Evolutionary conservation across 1,140 invertebrate genomes (phyloP).

Genomic region (Sitophilus oryzae): DNA sequence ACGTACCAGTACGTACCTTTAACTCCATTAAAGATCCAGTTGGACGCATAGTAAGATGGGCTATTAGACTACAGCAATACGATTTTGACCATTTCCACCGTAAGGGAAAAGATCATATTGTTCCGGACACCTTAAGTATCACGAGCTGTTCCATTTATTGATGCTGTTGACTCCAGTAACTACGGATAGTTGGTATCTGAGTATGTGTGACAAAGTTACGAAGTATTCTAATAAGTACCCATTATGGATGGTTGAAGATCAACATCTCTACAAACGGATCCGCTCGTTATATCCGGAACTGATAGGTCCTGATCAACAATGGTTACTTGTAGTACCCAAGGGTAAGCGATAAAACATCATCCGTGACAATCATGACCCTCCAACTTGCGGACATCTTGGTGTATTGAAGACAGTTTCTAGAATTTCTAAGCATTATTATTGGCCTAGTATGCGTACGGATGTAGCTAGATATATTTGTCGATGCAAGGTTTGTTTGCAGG

Average conservation of each 20-base stretch:
- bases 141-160: too few relatives aligned
- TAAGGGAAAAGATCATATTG: too few relatives aligned
- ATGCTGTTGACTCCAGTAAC: too few relatives aligned
- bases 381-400: conserved; percentile 21
- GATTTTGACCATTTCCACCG: too few relatives aligned
- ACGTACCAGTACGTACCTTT: too few relatives aligned
- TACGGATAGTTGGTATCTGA: conserved; percentile 14
- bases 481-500: conserved; percentile 2
- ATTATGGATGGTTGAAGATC: conserved; percentile 4
- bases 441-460: conserved; percentile 15
- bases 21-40: too few relatives aligned
- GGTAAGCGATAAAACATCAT: conserved; percentile 1
- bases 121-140: too few relatives aligned
- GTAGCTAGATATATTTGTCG: conserved; percentile 6
- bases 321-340: not conserved
- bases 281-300: not conserved
- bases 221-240: conserved; percentile 8
- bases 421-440: conserved; percentile 15
- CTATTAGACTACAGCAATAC: too few relatives aligned
- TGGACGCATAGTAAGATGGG: too few relatives aligned
- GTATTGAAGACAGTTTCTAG: conserved; percentile 22
- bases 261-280: conserved; percentile 4
- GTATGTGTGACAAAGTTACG: conserved; percentile 8
- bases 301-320: not conserved
- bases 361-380: conserved; percentile 10